Conservation (phyloP, 1,140 invertebrate species). For the Mylabris phalerata region DNA sequence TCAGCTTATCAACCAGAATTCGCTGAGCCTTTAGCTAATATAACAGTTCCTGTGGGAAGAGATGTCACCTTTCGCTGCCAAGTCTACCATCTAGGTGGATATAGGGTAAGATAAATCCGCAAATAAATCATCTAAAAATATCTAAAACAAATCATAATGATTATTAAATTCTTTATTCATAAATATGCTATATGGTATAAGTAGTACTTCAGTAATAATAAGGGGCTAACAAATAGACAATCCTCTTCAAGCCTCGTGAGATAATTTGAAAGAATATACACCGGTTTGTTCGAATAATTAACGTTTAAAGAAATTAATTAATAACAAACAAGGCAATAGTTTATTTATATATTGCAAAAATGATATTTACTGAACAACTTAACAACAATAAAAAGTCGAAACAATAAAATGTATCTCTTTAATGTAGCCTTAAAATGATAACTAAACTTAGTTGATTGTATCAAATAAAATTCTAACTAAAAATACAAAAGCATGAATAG, state of each 20-base stretch:
- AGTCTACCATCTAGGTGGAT: constrained; percentile 79
- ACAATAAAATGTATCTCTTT: constrained; percentile 4
- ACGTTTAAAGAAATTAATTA: too few species aligned
- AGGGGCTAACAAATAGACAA: too few species aligned
- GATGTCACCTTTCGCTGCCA: constrained; percentile 83
- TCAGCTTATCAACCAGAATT: constrained; percentile 78
- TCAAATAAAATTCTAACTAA: constrained; percentile 6
- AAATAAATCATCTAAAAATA: background rate
- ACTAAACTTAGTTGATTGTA: constrained; percentile 9
- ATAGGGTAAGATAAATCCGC: constrained; percentile 64
- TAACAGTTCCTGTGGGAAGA: constrained; percentile 75
- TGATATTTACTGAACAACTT: too few species aligned
- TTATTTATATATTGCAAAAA: too few species aligned
- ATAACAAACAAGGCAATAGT: too few species aligned
- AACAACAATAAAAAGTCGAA: too few species aligned
- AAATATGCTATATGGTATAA: too few species aligned
- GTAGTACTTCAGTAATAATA: too few species aligned
- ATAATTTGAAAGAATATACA: too few species aligned
- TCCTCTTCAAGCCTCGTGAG: too few species aligned
- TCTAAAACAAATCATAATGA: background rate
- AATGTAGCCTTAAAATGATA: constrained; percentile 8
- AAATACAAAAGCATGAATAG: constrained; percentile 7
- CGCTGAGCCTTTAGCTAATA: constrained; percentile 70
- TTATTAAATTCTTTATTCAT: too few species aligned
- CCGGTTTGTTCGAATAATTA: too few species aligned